Evolutionary conservation across 1,140 invertebrate species (phyloP).

Genomic region (Atopsyche davidsoni): DNA sequence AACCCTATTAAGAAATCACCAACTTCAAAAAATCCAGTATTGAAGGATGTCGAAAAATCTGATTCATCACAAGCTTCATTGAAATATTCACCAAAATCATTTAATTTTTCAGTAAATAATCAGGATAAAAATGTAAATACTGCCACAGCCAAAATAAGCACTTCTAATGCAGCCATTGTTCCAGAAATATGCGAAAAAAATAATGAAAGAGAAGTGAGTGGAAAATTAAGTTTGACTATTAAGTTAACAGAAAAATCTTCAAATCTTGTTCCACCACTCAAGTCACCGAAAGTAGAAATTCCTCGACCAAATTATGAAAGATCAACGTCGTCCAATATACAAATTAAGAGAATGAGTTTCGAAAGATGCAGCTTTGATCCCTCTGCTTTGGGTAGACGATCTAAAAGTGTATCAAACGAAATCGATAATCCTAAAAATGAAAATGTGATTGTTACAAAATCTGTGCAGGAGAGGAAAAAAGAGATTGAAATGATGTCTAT

Average conservation of each 20-base stretch:
- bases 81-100: too few relatives aligned
- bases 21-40: neutral
- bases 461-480: conserved; percentile 44
- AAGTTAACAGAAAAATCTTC: conserved; percentile 12
- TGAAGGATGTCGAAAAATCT: neutral
- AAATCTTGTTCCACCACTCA: conserved; percentile 10
- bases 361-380: conserved; percentile 47
- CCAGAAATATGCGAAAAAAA: neutral
- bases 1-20: too few relatives aligned
- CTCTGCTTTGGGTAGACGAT: conserved; percentile 35
- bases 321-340: conserved; percentile 35
- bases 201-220: conserved; percentile 7
- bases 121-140: too few relatives aligned
- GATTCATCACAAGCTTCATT: too few relatives aligned
- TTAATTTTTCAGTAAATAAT: too few relatives aligned
- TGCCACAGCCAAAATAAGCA: too few relatives aligned
- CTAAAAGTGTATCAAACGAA: conserved; percentile 31
- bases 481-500: conserved; percentile 44
- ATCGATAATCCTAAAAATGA: conserved; percentile 26
- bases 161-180: too few relatives aligned
- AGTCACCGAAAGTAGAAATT: conserved; percentile 17
- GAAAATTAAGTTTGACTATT: conserved; percentile 10
- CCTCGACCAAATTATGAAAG: conserved; percentile 19
- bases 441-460: conserved; percentile 37
- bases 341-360: conserved; percentile 44